A percentile compares a stretch with the other conserved stretches of the same genome.
These are phyloP conservation scores for Sisyra terminalis DNA, from an alignment of 2,888 invertebrate genomes.

Conservation along the genomic window DNA sequence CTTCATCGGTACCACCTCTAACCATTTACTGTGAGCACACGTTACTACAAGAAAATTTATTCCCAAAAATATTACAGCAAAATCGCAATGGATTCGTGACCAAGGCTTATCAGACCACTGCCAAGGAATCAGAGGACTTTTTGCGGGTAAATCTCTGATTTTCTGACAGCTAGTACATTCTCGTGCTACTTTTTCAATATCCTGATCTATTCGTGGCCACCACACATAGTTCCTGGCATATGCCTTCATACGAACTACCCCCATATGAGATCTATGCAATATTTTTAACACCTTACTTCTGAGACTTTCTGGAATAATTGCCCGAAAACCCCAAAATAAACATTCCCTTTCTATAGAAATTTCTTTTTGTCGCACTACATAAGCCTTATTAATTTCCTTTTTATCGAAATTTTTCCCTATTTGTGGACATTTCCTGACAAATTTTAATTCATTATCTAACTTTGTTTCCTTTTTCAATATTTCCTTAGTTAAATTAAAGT, in stretches of 20 bases:
- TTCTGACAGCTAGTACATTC: background rate
- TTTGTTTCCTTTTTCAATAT: too few species aligned
- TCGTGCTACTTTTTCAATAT: background rate
- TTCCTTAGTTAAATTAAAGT: too few species aligned
- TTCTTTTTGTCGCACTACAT: background rate
- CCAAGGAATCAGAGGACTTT: too few species aligned
- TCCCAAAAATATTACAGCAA: too few species aligned
- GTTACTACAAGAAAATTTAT: too few species aligned
- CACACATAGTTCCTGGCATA: background rate
- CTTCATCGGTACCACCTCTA: too few species aligned
- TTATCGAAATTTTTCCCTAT: background rate
- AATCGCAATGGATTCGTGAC: too few species aligned
- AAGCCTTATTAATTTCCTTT: background rate
- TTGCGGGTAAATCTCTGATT: too few species aligned
- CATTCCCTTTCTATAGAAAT: background rate
- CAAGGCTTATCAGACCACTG: too few species aligned
- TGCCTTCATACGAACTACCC: background rate
- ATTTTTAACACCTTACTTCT: background rate
- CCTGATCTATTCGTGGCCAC: background rate
- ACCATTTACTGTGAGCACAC: too few species aligned
- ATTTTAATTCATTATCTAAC: background rate
- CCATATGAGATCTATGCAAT: background rate
- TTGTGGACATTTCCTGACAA: background rate
- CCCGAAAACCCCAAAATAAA: background rate
- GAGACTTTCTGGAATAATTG: background rate